Evolutionary conservation across 2,113 vertebrate species (phyloP), one percentile per base, ranked within the genome.

Genomic region (Calyptommatus sinebrachiatus): DNA sequence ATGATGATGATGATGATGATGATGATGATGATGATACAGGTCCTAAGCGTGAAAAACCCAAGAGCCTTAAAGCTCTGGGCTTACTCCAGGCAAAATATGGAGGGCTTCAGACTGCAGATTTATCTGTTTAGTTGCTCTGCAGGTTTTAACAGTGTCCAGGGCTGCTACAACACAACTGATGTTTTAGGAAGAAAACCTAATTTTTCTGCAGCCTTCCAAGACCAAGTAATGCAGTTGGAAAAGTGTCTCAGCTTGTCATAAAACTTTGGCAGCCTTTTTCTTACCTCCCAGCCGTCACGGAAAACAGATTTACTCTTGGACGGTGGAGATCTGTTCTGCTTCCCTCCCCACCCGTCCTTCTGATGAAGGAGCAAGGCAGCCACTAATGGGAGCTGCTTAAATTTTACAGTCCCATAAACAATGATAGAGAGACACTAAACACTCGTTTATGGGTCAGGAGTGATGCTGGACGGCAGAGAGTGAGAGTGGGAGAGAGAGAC

Each of bases 371-470:
- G 77, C 84, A 84, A 85, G 78, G 80, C 82, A 41, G 60, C 63
- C 72, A 76, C 76, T 88, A 84, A 88, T 88, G 82, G 82, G 83
- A 88, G 79, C 84, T 80, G 79, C 84, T 88, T 83, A 86, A 86
- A 86, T 86, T 83, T 86, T 86, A 88, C 82, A 80, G 87, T 72
- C 79, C 74, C 83, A 88, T 88, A 88, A 88, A 88, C 84, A 50
- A 81, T 88, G 82, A 88, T 73, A 82, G 83, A 84, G 81, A 84
- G 84, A 84, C 80, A 84, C 82, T 86, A 86, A 88, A 84, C 79
- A 69, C 81, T 82, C 74, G 80, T 88, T 88, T 86, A 84, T 83
- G 74, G 80, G 63, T 29, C 65, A 63, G 76, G 35, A 73, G 71
- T 26, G 70, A 78, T 29, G 80, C 67, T 14, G n/a, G 80, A 35